A percentile compares a stretch with the other conserved stretches of the same genome.
Conservation (phyloP, 2,888 invertebrate genomes). For the Biston stratarius region DNA sequence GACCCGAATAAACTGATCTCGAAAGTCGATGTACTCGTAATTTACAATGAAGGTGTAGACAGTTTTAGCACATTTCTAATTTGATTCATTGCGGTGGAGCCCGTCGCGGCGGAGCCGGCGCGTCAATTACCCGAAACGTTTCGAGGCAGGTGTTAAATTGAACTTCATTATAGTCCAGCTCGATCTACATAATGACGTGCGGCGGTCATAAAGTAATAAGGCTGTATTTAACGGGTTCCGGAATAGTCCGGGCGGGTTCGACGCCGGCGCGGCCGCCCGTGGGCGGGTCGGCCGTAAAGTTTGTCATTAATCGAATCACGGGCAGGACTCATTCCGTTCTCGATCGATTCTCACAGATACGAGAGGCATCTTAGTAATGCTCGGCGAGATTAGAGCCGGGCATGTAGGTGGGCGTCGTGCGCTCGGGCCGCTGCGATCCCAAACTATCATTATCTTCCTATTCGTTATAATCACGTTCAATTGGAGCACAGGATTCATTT, state of each 20-base stretch:
- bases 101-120: slow-evolving; percentile 28
- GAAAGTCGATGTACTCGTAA: not conserved
- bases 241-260: slow-evolving; percentile 26
- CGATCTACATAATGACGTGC: slow-evolving; percentile 34
- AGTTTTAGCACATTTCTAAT: slow-evolving; percentile 12
- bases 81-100: slow-evolving; percentile 22
- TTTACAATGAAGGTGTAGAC: slow-evolving; percentile 6
- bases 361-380: slow-evolving; percentile 28
- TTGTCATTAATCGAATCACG: slow-evolving; percentile 40
- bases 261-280: slow-evolving; percentile 15
- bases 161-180: slow-evolving; percentile 26
- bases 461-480: slow-evolving; percentile 48
- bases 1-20: not conserved
- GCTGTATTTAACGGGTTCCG: slow-evolving; percentile 35
- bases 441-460: slow-evolving; percentile 50
- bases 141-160: slow-evolving; percentile 31
- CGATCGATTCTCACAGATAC: slow-evolving; percentile 36
- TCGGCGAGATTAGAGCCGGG: slow-evolving; percentile 21
- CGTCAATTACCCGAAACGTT: slow-evolving; percentile 28
- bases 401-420: slow-evolving; percentile 41
- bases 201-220: slow-evolving; percentile 41
- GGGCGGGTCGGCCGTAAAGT: slow-evolving; percentile 37
- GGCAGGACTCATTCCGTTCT: slow-evolving; percentile 31
- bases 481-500: slow-evolving; percentile 50
- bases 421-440: slow-evolving; percentile 27